Evolutionary conservation across 2,888 invertebrate species (phyloP).

Genomic region (Tiliacea citrago): DNA sequence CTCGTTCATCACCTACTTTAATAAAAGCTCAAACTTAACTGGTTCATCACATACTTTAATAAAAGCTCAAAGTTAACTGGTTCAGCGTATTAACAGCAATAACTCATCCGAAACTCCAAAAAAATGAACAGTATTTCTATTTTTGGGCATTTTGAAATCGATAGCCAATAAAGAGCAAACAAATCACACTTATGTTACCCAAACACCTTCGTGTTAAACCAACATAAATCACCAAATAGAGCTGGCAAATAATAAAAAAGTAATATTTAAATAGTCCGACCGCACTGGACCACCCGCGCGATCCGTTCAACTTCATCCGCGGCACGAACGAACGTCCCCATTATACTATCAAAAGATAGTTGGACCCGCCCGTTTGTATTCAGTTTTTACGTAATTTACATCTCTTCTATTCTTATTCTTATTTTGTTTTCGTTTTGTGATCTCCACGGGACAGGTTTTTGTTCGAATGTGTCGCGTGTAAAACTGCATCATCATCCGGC

Average conservation of each 20-base stretch:
- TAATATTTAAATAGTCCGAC: slow-evolving; percentile 86
- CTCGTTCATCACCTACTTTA: slow-evolving; percentile 14
- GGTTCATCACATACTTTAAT: slow-evolving; percentile 12
- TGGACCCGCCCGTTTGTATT: slow-evolving; percentile 69
- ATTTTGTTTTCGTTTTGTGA: slow-evolving; percentile 71
- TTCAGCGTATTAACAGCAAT: slow-evolving; percentile 38
- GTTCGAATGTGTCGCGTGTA: slow-evolving; percentile 68
- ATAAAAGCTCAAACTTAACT: slow-evolving; percentile 21
- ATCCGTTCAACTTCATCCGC: slow-evolving; percentile 77
- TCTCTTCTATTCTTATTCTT: slow-evolving; percentile 78
- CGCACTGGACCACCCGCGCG: slow-evolving; percentile 87
- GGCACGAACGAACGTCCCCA: slow-evolving; percentile 86
- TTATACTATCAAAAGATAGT: slow-evolving; percentile 87
- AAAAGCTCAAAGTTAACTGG: slow-evolving; percentile 22
- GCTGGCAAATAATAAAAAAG: slow-evolving; percentile 87
- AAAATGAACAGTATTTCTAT: slow-evolving; percentile 70
- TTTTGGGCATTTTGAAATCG: slow-evolving; percentile 73
- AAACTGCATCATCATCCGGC: slow-evolving; percentile 79
- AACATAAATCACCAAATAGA: slow-evolving; percentile 86
- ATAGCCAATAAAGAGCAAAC: slow-evolving; percentile 84
- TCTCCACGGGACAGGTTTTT: slow-evolving; percentile 69
- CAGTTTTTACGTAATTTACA: slow-evolving; percentile 82
- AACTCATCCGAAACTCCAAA: slow-evolving; percentile 53
- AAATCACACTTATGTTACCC: slow-evolving; percentile 85
- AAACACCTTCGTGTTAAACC: slow-evolving; percentile 87